phyloP scores from a whole-genome alignment of 2,113 vertebrate genomes.

The Romanogobio albipinnatus region DNA sequence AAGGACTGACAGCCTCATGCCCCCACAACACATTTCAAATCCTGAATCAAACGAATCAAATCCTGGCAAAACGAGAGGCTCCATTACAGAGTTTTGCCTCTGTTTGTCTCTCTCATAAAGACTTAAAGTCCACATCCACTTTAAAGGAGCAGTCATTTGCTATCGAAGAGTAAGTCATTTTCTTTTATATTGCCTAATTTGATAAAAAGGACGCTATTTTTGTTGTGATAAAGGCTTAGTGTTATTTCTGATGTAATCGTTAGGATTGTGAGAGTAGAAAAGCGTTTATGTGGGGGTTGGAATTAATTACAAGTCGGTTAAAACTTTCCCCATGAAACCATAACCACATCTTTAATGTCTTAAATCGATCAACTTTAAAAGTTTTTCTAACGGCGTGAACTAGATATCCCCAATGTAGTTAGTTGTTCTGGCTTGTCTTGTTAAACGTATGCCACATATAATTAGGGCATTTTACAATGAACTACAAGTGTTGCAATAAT shows the following conservation, averaged over 20 bases:
- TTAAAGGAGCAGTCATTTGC: constrained; percentile 24
- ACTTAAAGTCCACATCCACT: constrained; percentile 35
- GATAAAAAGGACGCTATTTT: background rate
- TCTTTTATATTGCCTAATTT: background rate
- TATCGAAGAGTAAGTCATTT: background rate
- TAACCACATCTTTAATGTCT: background rate
- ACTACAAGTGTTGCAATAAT: background rate
- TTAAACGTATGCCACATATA: constrained; percentile 75
- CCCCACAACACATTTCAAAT: constrained; percentile 91
- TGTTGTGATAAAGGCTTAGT: background rate
- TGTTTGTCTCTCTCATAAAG: constrained; percentile 61
- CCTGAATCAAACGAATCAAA: constrained; percentile 51
- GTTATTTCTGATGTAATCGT: background rate
- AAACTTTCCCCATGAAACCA: background rate
- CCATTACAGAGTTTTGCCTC: constrained; percentile 57
- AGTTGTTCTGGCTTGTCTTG: constrained; percentile 75
- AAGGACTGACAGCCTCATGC: constrained; percentile 99
- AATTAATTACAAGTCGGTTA: constrained; percentile 46
- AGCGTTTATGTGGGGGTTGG: constrained; percentile 82
- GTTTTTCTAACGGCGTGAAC: no score
- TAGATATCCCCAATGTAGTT: constrained; percentile 45
- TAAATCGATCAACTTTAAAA: constrained; percentile 9
- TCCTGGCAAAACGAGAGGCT: constrained; percentile 44
- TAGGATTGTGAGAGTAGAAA: background rate
- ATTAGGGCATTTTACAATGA: background rate